Evolutionary conservation across 2,113 vertebrate genomes (phyloP), one percentile per base, ranked within the genome.

Genomic region (Tetrax tetrax): DNA sequence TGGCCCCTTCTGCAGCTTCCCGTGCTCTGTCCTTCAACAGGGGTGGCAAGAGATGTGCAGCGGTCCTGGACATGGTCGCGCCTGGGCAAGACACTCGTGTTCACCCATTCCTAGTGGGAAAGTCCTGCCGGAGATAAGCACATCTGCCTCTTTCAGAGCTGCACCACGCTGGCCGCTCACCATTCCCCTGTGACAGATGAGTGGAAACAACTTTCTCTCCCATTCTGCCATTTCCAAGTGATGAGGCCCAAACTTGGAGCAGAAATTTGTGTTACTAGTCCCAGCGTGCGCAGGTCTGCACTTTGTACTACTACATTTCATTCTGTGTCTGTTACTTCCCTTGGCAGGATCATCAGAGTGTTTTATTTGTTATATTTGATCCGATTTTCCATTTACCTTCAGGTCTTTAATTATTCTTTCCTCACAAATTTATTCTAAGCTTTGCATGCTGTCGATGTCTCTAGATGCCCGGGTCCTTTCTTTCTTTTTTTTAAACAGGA

Each of bases 351-450:
- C 90, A 93, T 90, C 86, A 20, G 7, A 93, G 91, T 89, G 86
- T 86, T 95, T 92, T 95, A 92, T 93, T 95, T 96, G 86, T 86
- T 93, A 74, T 56, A 92, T 89, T 92, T 92, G 83, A 95, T 93
- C 94, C 51, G 4, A 88, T 95, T 95, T 95, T 89, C 83, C 94
- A 89, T 90, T 97, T 96, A 95, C 93, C 89, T 97, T 90, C 16
- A 84, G 89, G 93, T 97, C 91, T 93, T 96, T 95, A 96, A 96
- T 96, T 97, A 93, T 95, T 93, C 79, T 90, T 83, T 77, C 68
- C 91, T 81, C 11, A 1, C 80, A 91, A 87, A 93, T 95, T 83
- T 93, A 83, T 96, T 95, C 80, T 16, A 50, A 90, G 91, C 68
- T 92, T 70, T 77, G 68, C 80, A 70, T 77, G 48, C 59, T 0